Percentiles rank a stretch among this genome's conserved stretches.
Evolutionary conservation across 2,113 vertebrate species (phyloP).

Genomic region (Blennius ocellaris): DNA sequence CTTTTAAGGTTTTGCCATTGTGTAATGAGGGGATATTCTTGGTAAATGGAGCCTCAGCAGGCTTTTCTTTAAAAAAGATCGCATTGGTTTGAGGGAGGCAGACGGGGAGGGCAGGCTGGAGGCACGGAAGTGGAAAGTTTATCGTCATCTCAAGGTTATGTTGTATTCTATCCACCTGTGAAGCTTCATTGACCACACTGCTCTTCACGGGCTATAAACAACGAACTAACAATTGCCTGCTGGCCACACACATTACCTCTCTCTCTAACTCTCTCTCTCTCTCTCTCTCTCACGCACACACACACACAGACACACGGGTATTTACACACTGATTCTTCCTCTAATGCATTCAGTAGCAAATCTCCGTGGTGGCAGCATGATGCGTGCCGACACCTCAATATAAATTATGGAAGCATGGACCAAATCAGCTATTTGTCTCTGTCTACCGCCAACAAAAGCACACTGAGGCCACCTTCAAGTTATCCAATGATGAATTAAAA

Average conservation of each 20-base stretch:
- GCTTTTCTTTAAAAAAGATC: constrained; percentile 23
- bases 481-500: constrained; percentile 56
- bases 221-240: constrained; percentile 60
- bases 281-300: constrained; percentile 1
- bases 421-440: constrained; percentile 59
- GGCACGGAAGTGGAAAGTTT: constrained; percentile 58
- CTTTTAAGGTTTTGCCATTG: constrained; percentile 67
- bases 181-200: constrained; percentile 73
- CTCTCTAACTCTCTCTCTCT: too few relatives aligned
- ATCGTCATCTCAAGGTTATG: constrained; percentile 75
- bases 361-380: constrained; percentile 39
- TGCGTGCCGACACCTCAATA: constrained; percentile 57
- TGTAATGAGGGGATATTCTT: constrained; percentile 61
- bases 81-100: constrained; percentile 27
- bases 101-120: constrained; percentile 34
- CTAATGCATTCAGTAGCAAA: constrained; percentile 59
- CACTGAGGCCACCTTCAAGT: constrained; percentile 53
- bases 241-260: constrained; percentile 11
- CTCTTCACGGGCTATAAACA: constrained; percentile 75
- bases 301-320: constrained; percentile 22
- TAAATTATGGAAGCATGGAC: constrained; percentile 68
- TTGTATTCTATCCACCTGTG: constrained; percentile 68
- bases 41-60: constrained; percentile 48
- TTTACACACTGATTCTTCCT: constrained; percentile 48
- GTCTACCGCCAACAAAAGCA: constrained; percentile 61